Conservation (phyloP, 2,113 vertebrate genomes). For the Podocnemis expansa region DNA sequence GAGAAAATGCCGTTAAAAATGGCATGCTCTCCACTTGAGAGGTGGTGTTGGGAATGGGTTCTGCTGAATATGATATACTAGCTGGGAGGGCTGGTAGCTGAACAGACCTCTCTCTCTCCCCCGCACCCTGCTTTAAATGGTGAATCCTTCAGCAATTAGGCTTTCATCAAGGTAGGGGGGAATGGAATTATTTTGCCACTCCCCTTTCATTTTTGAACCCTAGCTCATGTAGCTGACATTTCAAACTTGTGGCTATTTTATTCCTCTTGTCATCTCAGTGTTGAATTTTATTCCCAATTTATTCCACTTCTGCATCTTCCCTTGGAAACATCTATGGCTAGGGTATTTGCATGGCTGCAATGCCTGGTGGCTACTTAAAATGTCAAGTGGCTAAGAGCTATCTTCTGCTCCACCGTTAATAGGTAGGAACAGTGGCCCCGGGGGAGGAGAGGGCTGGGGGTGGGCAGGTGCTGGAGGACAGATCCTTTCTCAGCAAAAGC, state of each 20-base stretch:
- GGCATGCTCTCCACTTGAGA: background rate
- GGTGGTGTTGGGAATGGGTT: conserved; percentile 18
- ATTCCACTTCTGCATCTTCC: background rate
- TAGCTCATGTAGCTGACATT: background rate
- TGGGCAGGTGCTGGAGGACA: background rate
- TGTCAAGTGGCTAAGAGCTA: background rate
- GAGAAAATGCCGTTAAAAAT: conserved; percentile 41
- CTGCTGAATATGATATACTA: background rate
- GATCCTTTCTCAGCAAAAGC: background rate
- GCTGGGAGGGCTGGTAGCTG: background rate
- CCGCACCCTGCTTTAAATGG: background rate
- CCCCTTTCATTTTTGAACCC: background rate
- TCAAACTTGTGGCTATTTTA: background rate
- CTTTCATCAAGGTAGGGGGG: background rate
- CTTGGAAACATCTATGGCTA: background rate
- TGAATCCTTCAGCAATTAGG: background rate
- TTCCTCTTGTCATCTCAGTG: background rate
- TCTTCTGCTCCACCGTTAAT: rapidly evolving
- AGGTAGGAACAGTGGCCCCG: background rate
- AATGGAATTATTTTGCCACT: background rate
- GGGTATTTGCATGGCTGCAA: background rate
- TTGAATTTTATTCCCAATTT: rapidly evolving
- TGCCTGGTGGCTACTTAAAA: background rate
- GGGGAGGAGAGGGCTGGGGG: rapidly evolving
- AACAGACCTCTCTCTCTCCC: background rate